Evolutionary conservation across 2,797 vertebrate genomes (phyloP).

Genomic region (Galaxias olidus): DNA sequence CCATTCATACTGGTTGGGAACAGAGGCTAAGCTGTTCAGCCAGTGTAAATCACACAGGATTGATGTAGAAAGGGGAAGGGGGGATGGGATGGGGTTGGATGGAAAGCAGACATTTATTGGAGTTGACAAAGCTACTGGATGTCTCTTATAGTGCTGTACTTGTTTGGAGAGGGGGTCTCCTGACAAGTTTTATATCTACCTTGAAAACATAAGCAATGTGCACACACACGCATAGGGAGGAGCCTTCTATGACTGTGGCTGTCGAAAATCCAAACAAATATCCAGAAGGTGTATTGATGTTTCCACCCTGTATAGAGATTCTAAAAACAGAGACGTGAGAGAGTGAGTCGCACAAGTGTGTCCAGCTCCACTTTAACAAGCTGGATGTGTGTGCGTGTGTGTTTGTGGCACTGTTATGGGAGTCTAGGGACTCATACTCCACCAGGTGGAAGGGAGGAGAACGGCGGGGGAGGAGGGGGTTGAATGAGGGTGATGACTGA

Average conservation of each 20-base stretch:
- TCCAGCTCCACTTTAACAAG: slow-evolving; percentile 52
- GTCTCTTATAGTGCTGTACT: slow-evolving; percentile 44
- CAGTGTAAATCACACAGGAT: slow-evolving; percentile 44
- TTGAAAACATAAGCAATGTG: background rate
- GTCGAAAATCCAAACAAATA: slow-evolving; percentile 57
- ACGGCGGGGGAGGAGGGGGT: slow-evolving; percentile 18
- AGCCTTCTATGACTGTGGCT: slow-evolving; percentile 41
- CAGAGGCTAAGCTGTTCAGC: slow-evolving; percentile 66
- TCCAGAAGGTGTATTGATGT: slow-evolving; percentile 31
- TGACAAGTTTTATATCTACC: too few relatives aligned
- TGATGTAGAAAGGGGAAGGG: slow-evolving; percentile 20
- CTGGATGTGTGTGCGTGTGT: slow-evolving; percentile 16
- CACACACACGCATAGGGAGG: slow-evolving; percentile 44
- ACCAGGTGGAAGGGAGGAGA: slow-evolving; percentile 53
- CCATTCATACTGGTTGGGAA: slow-evolving; percentile 69
- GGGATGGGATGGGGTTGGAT: too few relatives aligned
- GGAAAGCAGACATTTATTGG: slow-evolving; percentile 21
- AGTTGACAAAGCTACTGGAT: slow-evolving; percentile 44
- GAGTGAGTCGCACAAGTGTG: background rate
- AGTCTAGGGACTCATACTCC: slow-evolving; percentile 61
- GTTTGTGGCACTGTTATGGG: slow-evolving; percentile 48
- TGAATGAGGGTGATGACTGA: slow-evolving; percentile 55
- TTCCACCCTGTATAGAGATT: slow-evolving; percentile 57
- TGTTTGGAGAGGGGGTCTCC: slow-evolving; percentile 33
- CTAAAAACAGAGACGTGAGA: slow-evolving; percentile 31